Base-by-base conservation (phyloP, 92 coral and sea anemone genomes). In the Desmophyllum pertusum region DNA sequence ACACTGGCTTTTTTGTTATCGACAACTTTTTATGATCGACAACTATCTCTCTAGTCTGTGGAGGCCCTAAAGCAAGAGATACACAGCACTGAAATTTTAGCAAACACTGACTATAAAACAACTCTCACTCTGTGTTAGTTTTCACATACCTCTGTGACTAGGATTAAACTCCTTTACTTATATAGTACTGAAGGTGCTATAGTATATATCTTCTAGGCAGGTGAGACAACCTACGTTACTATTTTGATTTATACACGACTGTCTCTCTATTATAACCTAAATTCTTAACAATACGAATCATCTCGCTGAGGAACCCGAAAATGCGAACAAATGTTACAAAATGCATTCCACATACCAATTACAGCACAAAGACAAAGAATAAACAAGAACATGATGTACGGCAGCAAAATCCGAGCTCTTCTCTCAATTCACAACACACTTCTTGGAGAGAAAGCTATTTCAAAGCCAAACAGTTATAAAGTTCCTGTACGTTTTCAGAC, bases 351-450 rank as follows among this genome's bases (percentile, higher is more conserved):
- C 83, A 63, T 78, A 78, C 83, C 83, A 62, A 62, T 62, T 42
- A 78, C 57, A 7, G 31, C 59, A 31, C 73, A 78, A 78, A 78
- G 73, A 42, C 71, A 78, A 78, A 78, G 51, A 62, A 78, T 19
- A 43, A 61, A 42, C 39, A 62, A 42, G 72, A 42, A 14, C 72
- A 63, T 78, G 59, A 43, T 78, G 57, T 14, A 19, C 23, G 25
- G 21, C 39, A 17, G 50, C 18, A 18, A 51, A 72, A 59, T 15
- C 11, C 21, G 27, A 8, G 37, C 29, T 57, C 48, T 25, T 37
- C 78, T 39, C 48, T 39, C 17, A 76, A 8, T 36, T 40, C 4
- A 15, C 48, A 55, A 27, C 4, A n/a, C n/a, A 63, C 10, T 7
- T 78, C 55, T 63, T 19, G n/a, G 11, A 23, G 17, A 29, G 35